phyloP scores from a whole-genome alignment of 2,113 vertebrate species.

The Acanthochromis polyacanthus region DNA sequence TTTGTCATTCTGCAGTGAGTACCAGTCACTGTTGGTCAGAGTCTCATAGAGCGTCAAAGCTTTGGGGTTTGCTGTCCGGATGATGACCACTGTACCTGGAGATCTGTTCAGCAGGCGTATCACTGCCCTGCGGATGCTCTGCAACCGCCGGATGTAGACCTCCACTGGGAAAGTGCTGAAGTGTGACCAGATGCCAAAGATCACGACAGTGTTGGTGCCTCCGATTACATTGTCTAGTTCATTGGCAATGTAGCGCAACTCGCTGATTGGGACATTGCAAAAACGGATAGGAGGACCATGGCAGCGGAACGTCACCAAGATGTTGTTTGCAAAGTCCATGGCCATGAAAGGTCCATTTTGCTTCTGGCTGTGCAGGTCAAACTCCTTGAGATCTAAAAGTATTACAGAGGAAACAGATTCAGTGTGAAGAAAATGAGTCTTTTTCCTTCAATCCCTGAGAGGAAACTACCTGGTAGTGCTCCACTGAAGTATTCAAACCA shows the following conservation, averaged over 20 bases:
- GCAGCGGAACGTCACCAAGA: constrained; percentile 88
- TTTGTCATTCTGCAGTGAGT: constrained; percentile 87
- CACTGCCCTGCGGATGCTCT: constrained; percentile 89
- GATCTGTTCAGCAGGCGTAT: constrained; percentile 88
- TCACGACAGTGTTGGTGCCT: constrained; percentile 87
- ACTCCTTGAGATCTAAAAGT: constrained; percentile 87
- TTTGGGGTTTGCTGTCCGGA: constrained; percentile 91
- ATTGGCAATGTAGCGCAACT: constrained; percentile 91
- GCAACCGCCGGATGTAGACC: constrained; percentile 89
- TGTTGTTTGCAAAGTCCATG: constrained; percentile 88
- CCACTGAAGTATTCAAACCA: constrained; percentile 92
- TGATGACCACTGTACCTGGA: constrained; percentile 87
- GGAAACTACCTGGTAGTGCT: constrained; percentile 86
- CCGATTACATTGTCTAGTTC: constrained; percentile 89
- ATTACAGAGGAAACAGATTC: constrained; percentile 15
- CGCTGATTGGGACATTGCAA: constrained; percentile 78
- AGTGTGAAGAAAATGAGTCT: background rate
- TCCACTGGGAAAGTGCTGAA: constrained; percentile 92
- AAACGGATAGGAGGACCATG: constrained; percentile 93
- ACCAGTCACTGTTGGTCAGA: constrained; percentile 95
- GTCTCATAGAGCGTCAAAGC: constrained; percentile 85
- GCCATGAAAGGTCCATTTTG: constrained; percentile 91
- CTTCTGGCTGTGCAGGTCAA: constrained; percentile 87
- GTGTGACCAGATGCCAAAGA: constrained; percentile 92
- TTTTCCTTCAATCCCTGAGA: background rate